These are phyloP conservation scores for Callyntrura guangdongensis DNA, from an alignment of 2,888 invertebrate genomes.

Conservation along the genomic window DNA sequence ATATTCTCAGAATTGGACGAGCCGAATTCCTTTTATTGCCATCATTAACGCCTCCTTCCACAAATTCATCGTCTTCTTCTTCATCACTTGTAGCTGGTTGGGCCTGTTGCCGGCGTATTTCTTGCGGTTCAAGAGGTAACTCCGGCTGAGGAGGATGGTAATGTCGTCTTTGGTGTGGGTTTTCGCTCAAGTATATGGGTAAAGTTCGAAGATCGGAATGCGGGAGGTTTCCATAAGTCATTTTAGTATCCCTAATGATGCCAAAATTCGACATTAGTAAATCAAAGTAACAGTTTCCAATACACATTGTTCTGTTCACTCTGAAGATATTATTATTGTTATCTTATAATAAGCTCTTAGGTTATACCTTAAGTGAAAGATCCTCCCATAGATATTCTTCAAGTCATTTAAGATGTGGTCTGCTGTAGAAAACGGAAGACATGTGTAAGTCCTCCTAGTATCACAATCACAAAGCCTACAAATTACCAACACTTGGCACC, in stretches of 20 bases:
- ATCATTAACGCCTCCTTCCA: background rate
- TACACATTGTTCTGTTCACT: no score
- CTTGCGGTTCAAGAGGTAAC: conserved; percentile 24
- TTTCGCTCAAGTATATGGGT: conserved; percentile 54
- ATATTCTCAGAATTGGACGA: conserved; percentile 67
- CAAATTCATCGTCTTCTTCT: conserved; percentile 43
- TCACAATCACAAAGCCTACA: background rate
- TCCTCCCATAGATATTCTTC: background rate
- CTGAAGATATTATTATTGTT: no score
- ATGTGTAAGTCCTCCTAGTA: background rate
- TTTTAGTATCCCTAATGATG: background rate
- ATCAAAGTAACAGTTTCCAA: background rate
- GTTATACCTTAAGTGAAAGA: conserved; percentile 4
- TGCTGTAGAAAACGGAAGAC: background rate
- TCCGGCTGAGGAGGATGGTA: conserved; percentile 31
- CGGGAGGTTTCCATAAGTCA: conserved; percentile 64
- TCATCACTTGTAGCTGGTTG: conserved; percentile 59
- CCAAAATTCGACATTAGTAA: background rate
- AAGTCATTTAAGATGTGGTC: background rate
- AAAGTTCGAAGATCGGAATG: conserved; percentile 57
- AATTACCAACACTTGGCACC: background rate
- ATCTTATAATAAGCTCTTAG: no score
- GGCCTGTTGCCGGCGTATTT: conserved; percentile 38
- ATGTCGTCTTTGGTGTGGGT: conserved; percentile 53
- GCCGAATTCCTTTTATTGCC: background rate